Conservation (phyloP, 2,113 vertebrate species). For the Planiliza haematocheilus region DNA sequence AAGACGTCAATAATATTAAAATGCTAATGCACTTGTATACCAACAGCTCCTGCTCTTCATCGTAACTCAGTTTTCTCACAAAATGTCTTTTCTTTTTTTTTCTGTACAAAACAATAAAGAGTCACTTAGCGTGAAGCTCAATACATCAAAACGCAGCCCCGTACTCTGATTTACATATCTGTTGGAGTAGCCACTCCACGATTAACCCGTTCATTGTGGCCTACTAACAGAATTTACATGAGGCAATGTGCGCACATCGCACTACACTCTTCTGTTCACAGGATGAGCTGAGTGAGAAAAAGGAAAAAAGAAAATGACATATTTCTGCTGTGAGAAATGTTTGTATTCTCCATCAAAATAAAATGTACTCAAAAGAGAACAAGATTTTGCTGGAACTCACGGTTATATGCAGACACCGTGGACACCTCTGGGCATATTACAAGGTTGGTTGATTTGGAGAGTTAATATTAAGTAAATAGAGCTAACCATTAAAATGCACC, state of each 20-base stretch:
- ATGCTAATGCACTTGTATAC: background rate
- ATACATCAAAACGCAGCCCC: slow-evolving; percentile 41
- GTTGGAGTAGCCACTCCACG: slow-evolving; percentile 40
- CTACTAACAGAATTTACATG: slow-evolving; percentile 54
- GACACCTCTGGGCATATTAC: background rate
- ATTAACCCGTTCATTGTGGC: slow-evolving; percentile 32
- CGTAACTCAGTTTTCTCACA: slow-evolving; percentile 4
- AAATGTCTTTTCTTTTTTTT: slow-evolving; percentile 2
- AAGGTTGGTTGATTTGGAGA: too few species aligned
- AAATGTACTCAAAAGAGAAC: background rate
- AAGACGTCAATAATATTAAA: slow-evolving; percentile 11
- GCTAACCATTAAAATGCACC: background rate
- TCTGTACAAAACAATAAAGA: background rate
- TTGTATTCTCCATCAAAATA: background rate
- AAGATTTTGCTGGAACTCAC: background rate
- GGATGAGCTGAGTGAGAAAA: slow-evolving; percentile 20
- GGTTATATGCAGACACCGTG: background rate
- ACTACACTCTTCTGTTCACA: slow-evolving; percentile 8
- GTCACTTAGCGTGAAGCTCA: slow-evolving; percentile 13
- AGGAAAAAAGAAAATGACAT: slow-evolving; percentile 4
- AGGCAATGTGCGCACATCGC: slow-evolving; percentile 13
- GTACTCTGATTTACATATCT: slow-evolving; percentile 55
- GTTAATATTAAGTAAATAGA: background rate
- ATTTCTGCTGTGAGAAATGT: background rate
- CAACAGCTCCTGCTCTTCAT: slow-evolving; percentile 25